Evolutionary conservation across 2,797 vertebrate genomes (phyloP).

Genomic region (Fratercula arctica): DNA sequence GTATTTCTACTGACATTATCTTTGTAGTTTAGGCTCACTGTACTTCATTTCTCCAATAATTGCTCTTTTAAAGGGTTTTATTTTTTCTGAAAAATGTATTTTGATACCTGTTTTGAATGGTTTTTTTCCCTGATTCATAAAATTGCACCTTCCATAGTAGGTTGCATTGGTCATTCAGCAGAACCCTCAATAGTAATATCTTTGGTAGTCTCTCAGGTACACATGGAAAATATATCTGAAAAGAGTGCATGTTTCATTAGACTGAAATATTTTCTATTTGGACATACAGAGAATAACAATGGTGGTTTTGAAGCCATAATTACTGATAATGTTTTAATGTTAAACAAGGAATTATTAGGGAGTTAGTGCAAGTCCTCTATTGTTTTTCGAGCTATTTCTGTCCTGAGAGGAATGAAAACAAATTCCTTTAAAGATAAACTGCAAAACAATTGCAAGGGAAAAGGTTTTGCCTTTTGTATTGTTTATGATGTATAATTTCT

Average conservation of each 20-base stretch:
- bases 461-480: neutral
- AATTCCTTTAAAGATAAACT: neutral
- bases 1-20: neutral
- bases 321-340: neutral
- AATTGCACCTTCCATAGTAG: neutral
- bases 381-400: neutral
- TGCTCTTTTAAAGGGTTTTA: neutral
- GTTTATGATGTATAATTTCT: neutral
- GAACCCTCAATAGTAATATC: neutral
- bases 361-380: neutral
- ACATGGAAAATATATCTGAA: neutral
- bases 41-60: neutral
- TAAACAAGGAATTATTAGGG: neutral
- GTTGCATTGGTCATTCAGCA: neutral
- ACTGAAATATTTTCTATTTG: neutral
- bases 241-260: neutral
- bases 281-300: neutral
- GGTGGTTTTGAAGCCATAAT: neutral
- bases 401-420: neutral
- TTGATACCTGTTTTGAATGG: neutral
- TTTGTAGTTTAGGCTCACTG: neutral
- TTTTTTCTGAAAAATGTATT: neutral
- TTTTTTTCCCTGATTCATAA: accelerated
- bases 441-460: neutral
- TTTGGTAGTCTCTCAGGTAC: neutral